Evolutionary conservation across 2,797 vertebrate species (phyloP), one percentile per base, ranked within the genome.

Genomic region (Oreortyx pictus): DNA sequence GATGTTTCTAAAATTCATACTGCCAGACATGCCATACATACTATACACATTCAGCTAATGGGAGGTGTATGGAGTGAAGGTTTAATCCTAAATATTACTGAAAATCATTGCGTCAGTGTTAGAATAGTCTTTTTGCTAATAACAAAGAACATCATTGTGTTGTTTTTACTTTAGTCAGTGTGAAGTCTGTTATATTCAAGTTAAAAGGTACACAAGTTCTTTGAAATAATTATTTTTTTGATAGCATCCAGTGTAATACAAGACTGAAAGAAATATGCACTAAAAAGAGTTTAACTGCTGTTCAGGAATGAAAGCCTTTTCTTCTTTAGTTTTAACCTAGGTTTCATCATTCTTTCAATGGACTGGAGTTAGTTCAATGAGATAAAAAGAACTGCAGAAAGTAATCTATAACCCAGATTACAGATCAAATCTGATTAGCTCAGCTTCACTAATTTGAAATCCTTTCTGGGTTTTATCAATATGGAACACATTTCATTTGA

Each of bases 361-460:
- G 23, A 4, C 41, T 59, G 15, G 24, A 54, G 8, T 60, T 79
- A 75, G 39, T 68, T 72, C 24, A 33, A 49, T 41, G 43, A 82
- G n/a, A 86, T 43, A 56, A 80, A 80, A 93, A 84, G 37, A 54
- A 72, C 49, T 89, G 39, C 18, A 77, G 18, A 18, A 84, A 91
- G 25, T 70, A 88, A 35, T 19, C 39, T 77, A 39, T 80, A 82
- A 85, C 20, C 23, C 31, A 86, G 66, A 73, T 73, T 90, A 79
- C 61, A 75, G 47, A 86, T 74, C n/a, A 90, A 84, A 65, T 80
- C 59, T 81, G 56, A 88, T 93, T 92, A 94, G 20, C n/a, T 72
- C 47, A 73, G n/a, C 83, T 7, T 68, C 91, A 81, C 65, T 67
- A 54, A 22, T 94, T 85, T 67, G 57, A 90, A 93, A 75, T 70